Evolutionary conservation across 1,140 invertebrate species (phyloP).

Genomic region (Eurosta solidaginis): DNA sequence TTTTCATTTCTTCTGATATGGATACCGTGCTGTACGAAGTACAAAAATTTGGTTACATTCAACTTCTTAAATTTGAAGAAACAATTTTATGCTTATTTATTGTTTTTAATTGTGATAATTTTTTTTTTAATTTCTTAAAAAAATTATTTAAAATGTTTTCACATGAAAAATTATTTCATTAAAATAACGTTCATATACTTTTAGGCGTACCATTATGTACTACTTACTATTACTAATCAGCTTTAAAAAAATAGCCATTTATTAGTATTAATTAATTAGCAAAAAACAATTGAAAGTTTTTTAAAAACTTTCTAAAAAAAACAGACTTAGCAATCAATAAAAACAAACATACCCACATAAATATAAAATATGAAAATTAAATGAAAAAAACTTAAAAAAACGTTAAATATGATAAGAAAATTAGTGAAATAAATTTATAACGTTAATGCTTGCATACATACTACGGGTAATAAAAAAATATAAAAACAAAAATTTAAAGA

Average conservation of each 20-base stretch:
- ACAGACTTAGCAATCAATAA: background rate
- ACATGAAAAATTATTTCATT: too few relatives aligned
- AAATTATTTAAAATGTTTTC: too few relatives aligned
- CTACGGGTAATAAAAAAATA: slow-evolving; percentile 17
- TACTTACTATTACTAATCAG: background rate
- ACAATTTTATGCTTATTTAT: too few relatives aligned
- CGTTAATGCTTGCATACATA: slow-evolving; percentile 27
- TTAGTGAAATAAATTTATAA: slow-evolving; percentile 19
- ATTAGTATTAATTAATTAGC: background rate
- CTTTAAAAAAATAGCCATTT: background rate
- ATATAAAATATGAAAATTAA: background rate
- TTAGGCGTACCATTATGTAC: too few relatives aligned
- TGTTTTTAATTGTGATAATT: too few relatives aligned
- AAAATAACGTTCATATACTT: too few relatives aligned
- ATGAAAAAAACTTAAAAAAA: background rate
- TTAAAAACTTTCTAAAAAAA: slow-evolving; percentile 1
- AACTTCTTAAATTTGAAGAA: too few relatives aligned
- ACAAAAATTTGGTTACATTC: too few relatives aligned
- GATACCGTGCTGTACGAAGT: too few relatives aligned
- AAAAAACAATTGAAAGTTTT: background rate
- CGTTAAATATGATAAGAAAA: background rate
- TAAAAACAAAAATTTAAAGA: too few relatives aligned
- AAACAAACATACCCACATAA: background rate
- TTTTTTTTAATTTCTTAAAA: too few relatives aligned
- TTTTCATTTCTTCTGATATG: too few relatives aligned